These are phyloP conservation scores for Noctua pronuba DNA, from an alignment of 2,888 invertebrate genomes.

Conservation along the genomic window DNA sequence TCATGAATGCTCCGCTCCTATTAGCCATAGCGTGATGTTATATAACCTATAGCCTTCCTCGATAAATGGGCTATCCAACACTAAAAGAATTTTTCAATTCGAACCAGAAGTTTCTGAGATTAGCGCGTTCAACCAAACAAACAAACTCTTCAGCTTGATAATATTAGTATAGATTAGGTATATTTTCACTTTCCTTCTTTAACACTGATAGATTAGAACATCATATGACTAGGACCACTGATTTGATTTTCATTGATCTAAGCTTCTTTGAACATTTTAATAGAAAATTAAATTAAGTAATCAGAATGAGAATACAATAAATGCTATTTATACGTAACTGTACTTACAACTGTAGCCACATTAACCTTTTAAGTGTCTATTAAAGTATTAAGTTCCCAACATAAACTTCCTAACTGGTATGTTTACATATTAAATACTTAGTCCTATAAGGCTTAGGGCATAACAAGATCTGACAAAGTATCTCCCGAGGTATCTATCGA, in stretches of 20 bases:
- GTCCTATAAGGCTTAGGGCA: not conserved
- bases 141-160: too few species aligned
- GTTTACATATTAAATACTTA: not conserved
- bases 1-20: too few species aligned
- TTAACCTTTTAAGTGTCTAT: slow-evolving; percentile 5
- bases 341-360: slow-evolving; percentile 1
- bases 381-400: not conserved
- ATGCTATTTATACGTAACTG: slow-evolving; percentile 5
- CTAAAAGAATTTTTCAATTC: too few species aligned
- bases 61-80: too few species aligned
- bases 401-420: not conserved
- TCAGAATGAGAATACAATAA: not conserved
- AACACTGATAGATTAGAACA: too few species aligned
- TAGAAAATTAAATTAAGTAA: not conserved
- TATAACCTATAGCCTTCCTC: too few species aligned
- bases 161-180: too few species aligned
- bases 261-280: not conserved
- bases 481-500: not conserved
- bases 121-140: too few species aligned
- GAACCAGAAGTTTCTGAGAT: too few species aligned
- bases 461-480: not conserved
- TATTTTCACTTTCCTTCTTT: too few species aligned
- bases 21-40: too few species aligned
- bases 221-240: not conserved
- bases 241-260: not conserved